These are phyloP conservation scores for Portevinia maculata DNA, from an alignment of 2,888 invertebrate species.

Conservation along the genomic window DNA sequence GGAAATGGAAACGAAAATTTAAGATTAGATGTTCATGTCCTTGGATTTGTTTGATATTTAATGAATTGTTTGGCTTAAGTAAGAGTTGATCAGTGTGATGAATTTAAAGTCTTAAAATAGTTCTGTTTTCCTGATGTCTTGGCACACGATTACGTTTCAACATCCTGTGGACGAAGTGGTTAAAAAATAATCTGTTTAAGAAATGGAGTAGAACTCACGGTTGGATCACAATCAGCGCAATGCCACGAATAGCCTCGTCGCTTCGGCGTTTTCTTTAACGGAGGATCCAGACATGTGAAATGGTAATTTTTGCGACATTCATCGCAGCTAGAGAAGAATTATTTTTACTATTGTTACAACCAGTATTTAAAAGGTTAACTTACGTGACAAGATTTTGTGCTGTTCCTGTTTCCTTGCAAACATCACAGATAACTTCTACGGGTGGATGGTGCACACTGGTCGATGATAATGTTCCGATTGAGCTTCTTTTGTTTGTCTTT, in stretches of 20 bases:
- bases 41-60: conserved; percentile 11
- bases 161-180: conserved; percentile 35
- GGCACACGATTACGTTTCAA: conserved; percentile 70
- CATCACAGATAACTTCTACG: conserved; percentile 75
- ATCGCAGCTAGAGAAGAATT: conserved; percentile 88
- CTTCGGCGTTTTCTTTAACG: conserved; percentile 96
- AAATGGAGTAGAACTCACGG: conserved; percentile 85
- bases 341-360: conserved; percentile 2
- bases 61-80: conserved; percentile 37
- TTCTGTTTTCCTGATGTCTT: conserved; percentile 30
- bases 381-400: conserved; percentile 78
- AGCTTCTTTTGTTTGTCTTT: conserved; percentile 57
- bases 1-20: conserved; percentile 28
- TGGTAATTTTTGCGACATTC: conserved; percentile 95
- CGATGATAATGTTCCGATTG: conserved; percentile 45
- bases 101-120: conserved; percentile 22
- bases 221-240: conserved; percentile 97
- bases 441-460: conserved; percentile 55
- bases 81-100: conserved; percentile 21
- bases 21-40: conserved; percentile 6
- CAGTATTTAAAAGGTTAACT: conserved; percentile 9
- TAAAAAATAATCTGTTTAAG: neutral
- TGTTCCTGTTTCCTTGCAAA: conserved; percentile 79
- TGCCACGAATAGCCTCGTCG: conserved; percentile 97
- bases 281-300: conserved; percentile 96